Conservation (phyloP, 2,113 vertebrate genomes). For the Psammodynastes pulverulentus region DNA sequence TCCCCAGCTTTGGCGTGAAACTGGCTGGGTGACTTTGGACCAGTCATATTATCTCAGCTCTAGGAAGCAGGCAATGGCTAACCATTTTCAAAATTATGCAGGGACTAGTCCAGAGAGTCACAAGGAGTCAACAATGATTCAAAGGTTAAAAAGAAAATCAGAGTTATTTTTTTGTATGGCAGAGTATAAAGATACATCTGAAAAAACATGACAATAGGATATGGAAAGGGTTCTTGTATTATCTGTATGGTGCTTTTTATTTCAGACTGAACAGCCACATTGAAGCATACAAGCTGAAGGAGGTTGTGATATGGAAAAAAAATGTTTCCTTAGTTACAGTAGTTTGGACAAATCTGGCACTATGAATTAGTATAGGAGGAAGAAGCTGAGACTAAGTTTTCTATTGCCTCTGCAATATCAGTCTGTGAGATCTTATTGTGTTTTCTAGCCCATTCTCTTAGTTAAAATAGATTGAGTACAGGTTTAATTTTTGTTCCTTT, state of each 20-base stretch:
- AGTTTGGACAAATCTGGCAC: not conserved
- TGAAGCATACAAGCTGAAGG: not conserved
- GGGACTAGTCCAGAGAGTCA: not conserved
- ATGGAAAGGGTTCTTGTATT: not conserved
- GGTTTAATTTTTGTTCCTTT: not conserved
- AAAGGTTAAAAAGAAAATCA: not conserved
- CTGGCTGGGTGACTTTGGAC: not conserved
- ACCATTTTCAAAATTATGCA: not conserved
- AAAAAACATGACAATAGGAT: not conserved
- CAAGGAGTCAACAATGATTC: not conserved
- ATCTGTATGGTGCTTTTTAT: not conserved
- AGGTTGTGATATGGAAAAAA: not conserved
- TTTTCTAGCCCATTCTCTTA: not conserved
- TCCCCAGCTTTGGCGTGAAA: not conserved
- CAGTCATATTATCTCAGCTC: not conserved
- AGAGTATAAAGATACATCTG: not conserved
- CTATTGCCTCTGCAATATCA: not conserved
- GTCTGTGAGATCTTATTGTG: not conserved
- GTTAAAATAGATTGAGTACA: not conserved
- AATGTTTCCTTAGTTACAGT: not conserved
- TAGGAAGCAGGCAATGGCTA: not conserved
- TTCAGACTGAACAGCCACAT: not conserved
- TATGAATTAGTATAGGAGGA: not conserved
- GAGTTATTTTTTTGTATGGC: not conserved
- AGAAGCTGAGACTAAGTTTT: not conserved